These are phyloP conservation scores for Stigmatopora argus DNA, from an alignment of 2,113 vertebrate genomes.

Conservation along the genomic window DNA sequence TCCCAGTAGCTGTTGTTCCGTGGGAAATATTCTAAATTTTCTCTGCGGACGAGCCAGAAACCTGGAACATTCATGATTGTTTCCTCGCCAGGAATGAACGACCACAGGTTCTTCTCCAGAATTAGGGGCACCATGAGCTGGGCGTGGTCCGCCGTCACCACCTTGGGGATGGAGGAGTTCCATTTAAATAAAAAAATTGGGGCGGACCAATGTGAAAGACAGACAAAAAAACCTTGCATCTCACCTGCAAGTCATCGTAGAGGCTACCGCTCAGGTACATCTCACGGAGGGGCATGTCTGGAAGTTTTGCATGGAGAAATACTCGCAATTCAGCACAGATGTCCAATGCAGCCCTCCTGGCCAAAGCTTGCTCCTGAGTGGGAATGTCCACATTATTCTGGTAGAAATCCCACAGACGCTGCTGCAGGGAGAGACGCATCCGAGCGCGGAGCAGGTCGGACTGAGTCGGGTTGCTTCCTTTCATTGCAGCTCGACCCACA, in stretches of 20 bases:
- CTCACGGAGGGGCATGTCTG: conserved; percentile 94
- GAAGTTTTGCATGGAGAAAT: conserved; percentile 88
- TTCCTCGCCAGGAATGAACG: conserved; percentile 88
- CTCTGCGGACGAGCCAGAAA: conserved; percentile 90
- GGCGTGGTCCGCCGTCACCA: conserved; percentile 93
- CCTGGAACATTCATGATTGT: conserved; percentile 97
- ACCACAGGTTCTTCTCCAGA: conserved; percentile 95
- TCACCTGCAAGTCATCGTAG: conserved; percentile 91
- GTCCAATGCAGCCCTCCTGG: conserved; percentile 89
- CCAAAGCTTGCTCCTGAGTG: conserved; percentile 79
- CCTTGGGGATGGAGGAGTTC: conserved; percentile 60
- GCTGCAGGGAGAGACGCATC: conserved; percentile 89
- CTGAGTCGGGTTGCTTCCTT: conserved; percentile 55
- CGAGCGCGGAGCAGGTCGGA: conserved; percentile 83
- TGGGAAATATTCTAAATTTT: conserved; percentile 96
- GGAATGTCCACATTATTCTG: conserved; percentile 81
- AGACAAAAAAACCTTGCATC: background rate
- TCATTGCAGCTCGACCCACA: conserved; percentile 48
- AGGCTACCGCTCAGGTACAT: conserved; percentile 98
- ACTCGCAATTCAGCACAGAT: conserved; percentile 90
- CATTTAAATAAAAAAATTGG: background rate
- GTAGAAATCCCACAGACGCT: conserved; percentile 86
- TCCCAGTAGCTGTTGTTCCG: conserved; percentile 97
- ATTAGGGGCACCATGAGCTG: conserved; percentile 92
- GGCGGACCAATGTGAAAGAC: background rate